Base-by-base conservation (phyloP, 53 echinoderm and acorn worm species). In the Echinometra lucunter region DNA sequence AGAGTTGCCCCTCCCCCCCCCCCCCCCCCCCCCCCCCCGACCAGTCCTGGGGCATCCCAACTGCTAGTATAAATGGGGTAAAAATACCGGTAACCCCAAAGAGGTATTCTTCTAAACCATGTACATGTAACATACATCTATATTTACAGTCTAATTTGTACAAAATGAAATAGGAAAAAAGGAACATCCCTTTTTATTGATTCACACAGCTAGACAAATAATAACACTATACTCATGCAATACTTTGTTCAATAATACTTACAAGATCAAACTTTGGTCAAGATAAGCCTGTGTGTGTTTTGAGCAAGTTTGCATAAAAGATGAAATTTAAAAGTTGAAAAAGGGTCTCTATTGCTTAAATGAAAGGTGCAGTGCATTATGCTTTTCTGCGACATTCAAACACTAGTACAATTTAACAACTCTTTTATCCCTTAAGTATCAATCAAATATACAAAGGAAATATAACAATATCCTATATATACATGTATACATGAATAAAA, bases 401-500 rank as follows among this genome's bases (percentile, higher is more conserved):
- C 42, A 81, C 40, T 25, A 44, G 18, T 81, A 81, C 81, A 81
- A 21, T n/a, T n/a, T n/a, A n/a, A n/a, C n/a, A 12, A 81, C 44
- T 81, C 81, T 81, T 81, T 42, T 19, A 42, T 17, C 44, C 30
- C 78, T 81, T 81, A 69, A 38, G 40, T 42, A 81, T 5, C 81
- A 21, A 81, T 81, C 40, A 38, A 81, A 81, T 81, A 44, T 81
- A 69, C 81, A 81, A 44, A 44, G 81, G 81, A 44, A 81, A 81
- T 44, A 42, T 44, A 81, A 23, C 38, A 81, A 81, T 81, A 81
- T 81, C 81, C 81, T 44, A 81, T 80, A 80, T 80, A 80, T 80
- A 78, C 37, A 78, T 80, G 30, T 67, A 80, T 38, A 78, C 40
- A 78, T 19, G 40, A 78, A 38, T 78, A 44, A 4, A 42, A 11